phyloP scores from a whole-genome alignment of 2,797 vertebrate genomes.

The Hemitrygon akajei region DNA sequence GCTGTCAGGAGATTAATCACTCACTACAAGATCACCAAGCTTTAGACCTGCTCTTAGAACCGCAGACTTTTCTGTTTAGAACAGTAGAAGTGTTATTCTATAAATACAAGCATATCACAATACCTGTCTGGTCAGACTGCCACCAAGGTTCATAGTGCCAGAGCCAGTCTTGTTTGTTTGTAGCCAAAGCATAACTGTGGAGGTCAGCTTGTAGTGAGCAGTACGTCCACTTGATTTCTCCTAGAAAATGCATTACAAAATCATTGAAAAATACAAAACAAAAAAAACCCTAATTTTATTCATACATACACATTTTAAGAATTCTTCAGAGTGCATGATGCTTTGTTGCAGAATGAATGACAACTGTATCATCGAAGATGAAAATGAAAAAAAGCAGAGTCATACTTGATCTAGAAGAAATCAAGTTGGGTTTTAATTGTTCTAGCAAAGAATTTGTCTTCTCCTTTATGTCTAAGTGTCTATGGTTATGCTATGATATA shows the following conservation, averaged over 20 bases:
- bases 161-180: constrained; percentile 94
- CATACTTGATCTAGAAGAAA: not conserved
- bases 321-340: not conserved
- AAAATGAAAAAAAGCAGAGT: not conserved
- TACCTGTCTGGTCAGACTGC: constrained; percentile 97
- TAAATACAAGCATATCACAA: not conserved
- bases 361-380: not conserved
- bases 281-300: not conserved
- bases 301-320: not conserved
- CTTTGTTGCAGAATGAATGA: not conserved
- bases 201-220: constrained; percentile 98
- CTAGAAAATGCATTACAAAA: constrained; percentile 50
- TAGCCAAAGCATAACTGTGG: constrained; percentile 98
- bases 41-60: no score
- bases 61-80: not conserved
- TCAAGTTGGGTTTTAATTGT: not conserved
- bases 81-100: not conserved
- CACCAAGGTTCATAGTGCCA: constrained; percentile 96
- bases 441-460: not conserved
- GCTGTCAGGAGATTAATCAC: no score
- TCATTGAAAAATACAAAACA: not conserved
- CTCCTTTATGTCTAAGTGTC: not conserved
- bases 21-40: not conserved
- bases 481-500: not conserved
- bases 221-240: constrained; percentile 96